Percentiles rank a stretch among this genome's conserved stretches.
Conservation (phyloP, 2,888 invertebrate genomes). For the Eupeodes luniger region DNA sequence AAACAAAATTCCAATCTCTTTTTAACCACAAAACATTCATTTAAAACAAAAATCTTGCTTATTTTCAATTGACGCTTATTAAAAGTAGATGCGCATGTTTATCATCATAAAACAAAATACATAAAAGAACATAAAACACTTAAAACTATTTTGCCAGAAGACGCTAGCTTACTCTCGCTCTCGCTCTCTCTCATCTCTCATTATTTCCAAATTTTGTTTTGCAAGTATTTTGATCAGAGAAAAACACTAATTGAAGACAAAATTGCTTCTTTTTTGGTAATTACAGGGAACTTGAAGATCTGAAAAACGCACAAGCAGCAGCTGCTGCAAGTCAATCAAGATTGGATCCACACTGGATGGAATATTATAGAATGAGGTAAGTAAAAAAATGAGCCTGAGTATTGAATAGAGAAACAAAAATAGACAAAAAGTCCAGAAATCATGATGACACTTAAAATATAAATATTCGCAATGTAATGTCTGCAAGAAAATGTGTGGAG, state of each 20-base stretch:
- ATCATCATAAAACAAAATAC: constrained; percentile 41
- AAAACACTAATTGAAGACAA: constrained; percentile 82
- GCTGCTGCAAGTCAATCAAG: constrained; percentile 87
- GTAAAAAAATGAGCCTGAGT: constrained; percentile 47
- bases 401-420: too few relatives aligned
- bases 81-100: constrained; percentile 44
- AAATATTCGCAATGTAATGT: too few relatives aligned
- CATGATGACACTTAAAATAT: too few relatives aligned
- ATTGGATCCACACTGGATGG: constrained; percentile 93
- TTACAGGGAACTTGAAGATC: constrained; percentile 91
- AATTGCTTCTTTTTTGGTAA: constrained; percentile 67
- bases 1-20: neutral
- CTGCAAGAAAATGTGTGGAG: too few relatives aligned
- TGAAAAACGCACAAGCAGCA: constrained; percentile 88
- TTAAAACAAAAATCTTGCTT: neutral
- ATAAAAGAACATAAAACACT: constrained; percentile 31
- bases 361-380: constrained; percentile 91
- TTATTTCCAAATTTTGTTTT: constrained; percentile 60
- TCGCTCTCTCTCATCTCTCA: constrained; percentile 40
- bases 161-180: constrained; percentile 37
- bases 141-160: constrained; percentile 56
- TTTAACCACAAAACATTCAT: neutral
- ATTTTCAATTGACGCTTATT: constrained; percentile 33
- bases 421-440: too few relatives aligned
- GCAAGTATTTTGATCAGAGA: constrained; percentile 62